Conservation (phyloP, 2,113 vertebrate genomes). For the Nematolebias whitei region DNA sequence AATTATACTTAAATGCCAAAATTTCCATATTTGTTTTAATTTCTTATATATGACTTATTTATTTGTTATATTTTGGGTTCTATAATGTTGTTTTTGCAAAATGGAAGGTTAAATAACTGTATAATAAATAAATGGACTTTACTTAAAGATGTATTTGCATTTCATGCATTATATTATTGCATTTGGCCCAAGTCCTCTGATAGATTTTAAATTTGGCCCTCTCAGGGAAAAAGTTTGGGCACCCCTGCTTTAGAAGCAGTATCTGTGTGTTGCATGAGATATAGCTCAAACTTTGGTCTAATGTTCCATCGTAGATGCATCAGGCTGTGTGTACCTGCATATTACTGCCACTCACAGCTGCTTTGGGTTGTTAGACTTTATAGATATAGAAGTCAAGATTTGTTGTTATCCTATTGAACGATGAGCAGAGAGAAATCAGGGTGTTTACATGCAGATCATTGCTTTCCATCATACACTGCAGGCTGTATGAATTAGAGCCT, state of each 20-base stretch:
- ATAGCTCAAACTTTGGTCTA: slow-evolving; percentile 40
- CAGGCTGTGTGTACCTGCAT: slow-evolving; percentile 1
- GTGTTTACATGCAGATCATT: slow-evolving; percentile 79
- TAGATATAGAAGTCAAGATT: slow-evolving; percentile 55
- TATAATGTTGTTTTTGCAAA: no score
- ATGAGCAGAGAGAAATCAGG: slow-evolving; percentile 62
- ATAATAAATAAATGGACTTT: no score
- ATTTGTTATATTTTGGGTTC: no score
- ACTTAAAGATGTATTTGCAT: no score
- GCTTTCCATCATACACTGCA: slow-evolving; percentile 75
- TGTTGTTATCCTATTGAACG: slow-evolving; percentile 63
- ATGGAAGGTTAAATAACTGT: no score
- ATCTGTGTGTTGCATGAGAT: slow-evolving; percentile 19
- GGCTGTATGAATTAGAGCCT: slow-evolving; percentile 76
- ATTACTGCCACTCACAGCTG: slow-evolving; percentile 16
- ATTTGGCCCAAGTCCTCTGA: no score
- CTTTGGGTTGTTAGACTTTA: slow-evolving; percentile 19
- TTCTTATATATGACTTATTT: no score
- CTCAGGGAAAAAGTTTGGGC: no score
- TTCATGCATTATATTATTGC: no score
- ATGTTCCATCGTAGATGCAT: slow-evolving; percentile 14
- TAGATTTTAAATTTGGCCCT: no score
- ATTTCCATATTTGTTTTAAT: no score
- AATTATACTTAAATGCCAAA: no score
- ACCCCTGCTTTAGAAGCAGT: slow-evolving; percentile 21